A percentile compares a stretch with the other conserved stretches of the same genome.
phyloP scores from a whole-genome alignment of 2,797 vertebrate species.

The Pogonophryne albipinna region DNA sequence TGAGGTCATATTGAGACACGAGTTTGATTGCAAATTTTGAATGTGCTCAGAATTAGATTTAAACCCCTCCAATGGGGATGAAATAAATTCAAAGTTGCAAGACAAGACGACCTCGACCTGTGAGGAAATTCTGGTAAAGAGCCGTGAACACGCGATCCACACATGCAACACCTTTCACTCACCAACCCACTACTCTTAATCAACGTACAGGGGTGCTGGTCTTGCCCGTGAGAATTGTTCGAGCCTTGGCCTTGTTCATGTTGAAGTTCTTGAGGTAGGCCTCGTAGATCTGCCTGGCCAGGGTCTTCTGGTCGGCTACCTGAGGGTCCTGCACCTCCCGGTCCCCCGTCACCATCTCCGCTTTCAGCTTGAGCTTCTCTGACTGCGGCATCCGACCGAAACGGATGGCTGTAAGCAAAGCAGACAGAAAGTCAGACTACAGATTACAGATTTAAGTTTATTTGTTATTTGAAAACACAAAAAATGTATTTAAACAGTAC shows the following conservation, averaged over 20 bases:
- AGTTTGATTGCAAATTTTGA: slow-evolving; percentile 46
- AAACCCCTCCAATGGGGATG: slow-evolving; percentile 34
- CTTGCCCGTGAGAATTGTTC: slow-evolving; percentile 95
- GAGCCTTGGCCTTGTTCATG: slow-evolving; percentile 98
- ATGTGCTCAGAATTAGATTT: slow-evolving; percentile 22
- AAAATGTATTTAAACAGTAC: neutral
- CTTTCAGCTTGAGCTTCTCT: slow-evolving; percentile 96
- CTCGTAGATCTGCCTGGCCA: slow-evolving; percentile 94
- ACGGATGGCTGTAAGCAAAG: slow-evolving; percentile 90
- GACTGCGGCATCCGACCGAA: slow-evolving; percentile 98
- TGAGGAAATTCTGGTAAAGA: slow-evolving; percentile 48
- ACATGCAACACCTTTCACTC: slow-evolving; percentile 47
- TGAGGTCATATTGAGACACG: slow-evolving; percentile 60
- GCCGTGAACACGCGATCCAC: neutral
- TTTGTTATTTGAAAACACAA: neutral
- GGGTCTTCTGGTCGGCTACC: slow-evolving; percentile 92
- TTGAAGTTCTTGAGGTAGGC: slow-evolving; percentile 98
- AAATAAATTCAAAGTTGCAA: slow-evolving; percentile 46
- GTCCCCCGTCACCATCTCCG: slow-evolving; percentile 93
- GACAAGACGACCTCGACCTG: slow-evolving; percentile 17
- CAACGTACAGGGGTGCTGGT: slow-evolving; percentile 92
- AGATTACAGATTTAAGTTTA: neutral
- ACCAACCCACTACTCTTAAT: slow-evolving; percentile 54
- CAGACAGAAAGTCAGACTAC: slow-evolving; percentile 23
- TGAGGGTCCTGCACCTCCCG: slow-evolving; percentile 87